These are phyloP conservation scores for Nothocercus julius DNA, from an alignment of 2,113 vertebrate genomes.

Conservation along the genomic window DNA sequence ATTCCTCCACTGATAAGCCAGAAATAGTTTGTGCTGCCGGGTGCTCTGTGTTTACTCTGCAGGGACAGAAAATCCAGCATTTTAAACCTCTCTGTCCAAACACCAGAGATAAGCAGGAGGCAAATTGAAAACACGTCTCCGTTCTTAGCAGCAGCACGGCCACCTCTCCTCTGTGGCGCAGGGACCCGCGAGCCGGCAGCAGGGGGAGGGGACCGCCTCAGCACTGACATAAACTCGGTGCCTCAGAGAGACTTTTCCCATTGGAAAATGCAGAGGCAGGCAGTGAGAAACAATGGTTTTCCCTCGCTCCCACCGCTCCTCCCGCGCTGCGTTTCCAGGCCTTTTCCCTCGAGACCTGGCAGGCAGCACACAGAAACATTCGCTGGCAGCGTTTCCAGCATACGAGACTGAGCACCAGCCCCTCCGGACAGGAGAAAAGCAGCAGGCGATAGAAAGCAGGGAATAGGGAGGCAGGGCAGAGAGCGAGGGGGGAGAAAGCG, in stretches of 20 bases:
- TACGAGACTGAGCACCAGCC: conserved; percentile 31
- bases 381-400: conserved; percentile 57
- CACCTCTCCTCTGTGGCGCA: conserved; percentile 11
- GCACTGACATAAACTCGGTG: not conserved
- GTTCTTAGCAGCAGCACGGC: not conserved
- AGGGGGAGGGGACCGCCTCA: conserved; percentile 40
- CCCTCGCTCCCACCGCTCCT: conserved; percentile 67
- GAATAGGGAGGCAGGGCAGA: not conserved
- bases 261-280: conserved; percentile 58
- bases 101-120: conserved; percentile 71
- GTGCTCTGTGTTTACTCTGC: conserved; percentile 78
- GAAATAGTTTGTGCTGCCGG: conserved; percentile 80
- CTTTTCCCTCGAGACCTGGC: conserved; percentile 75
- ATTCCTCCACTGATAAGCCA: conserved; percentile 94
- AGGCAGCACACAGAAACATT: conserved; percentile 74
- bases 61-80: conserved; percentile 78
- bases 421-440: conserved; percentile 37
- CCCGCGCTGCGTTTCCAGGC: conserved; percentile 73
- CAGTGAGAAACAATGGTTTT: conserved; percentile 71
- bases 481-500: not conserved
- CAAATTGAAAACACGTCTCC: conserved; percentile 52
- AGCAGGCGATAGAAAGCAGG: conserved; percentile 27
- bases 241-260: conserved; percentile 53
- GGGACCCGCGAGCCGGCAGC: no score
- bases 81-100: conserved; percentile 69